Base-by-base conservation (phyloP, 2,888 invertebrate species). In the Cremastinae sp. region DNA sequence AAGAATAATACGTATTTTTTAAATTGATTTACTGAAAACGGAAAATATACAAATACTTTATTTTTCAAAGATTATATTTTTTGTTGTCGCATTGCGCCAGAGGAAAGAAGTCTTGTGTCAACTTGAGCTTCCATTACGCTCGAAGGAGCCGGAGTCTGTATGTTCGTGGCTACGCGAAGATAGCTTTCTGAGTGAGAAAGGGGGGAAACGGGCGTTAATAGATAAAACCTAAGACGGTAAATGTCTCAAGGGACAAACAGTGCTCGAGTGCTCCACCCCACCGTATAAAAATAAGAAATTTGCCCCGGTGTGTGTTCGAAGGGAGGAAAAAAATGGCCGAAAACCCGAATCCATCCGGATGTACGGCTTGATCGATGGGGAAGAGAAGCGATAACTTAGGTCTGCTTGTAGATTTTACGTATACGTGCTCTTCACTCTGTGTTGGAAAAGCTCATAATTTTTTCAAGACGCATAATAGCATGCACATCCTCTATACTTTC, bases 191-290 rank as follows among this genome's bases (percentile, higher is more conserved):
- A 65, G 51, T 58, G 69, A 59, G 51, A 14, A 65, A 28, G 47
- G 39, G 28, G 28, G 58, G 12, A 45, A 22, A 18, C 2, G 45
- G 53, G 9, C 69, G 43, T 70, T 59, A 64, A 74, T 74, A 74
- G 69, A 74, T 74, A 74, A 74, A 70, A 47, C 64, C 56, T 58
- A 53, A 64, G 74, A 62, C 64, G 62, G 20, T 58, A 74, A 70
- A 69, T 51, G 68, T 59, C 74, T 74, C 64, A 51, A n/a, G 58
- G 58, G 59, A 65, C 74, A 74, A 69, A 74, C 69, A 74, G 35
- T 14, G 28, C 12, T 37, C 37, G 43, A 45, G 41, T 64, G 51
- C 51, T 59, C 58, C 53, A 35, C 22, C 10, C 35, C 14, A 20
- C 0, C 35, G 35, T 43, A 18, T 18, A 47, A 35, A 35, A 14